Base-by-base conservation (phyloP, 1,140 invertebrate genomes). In the Hetaerina americana region DNA sequence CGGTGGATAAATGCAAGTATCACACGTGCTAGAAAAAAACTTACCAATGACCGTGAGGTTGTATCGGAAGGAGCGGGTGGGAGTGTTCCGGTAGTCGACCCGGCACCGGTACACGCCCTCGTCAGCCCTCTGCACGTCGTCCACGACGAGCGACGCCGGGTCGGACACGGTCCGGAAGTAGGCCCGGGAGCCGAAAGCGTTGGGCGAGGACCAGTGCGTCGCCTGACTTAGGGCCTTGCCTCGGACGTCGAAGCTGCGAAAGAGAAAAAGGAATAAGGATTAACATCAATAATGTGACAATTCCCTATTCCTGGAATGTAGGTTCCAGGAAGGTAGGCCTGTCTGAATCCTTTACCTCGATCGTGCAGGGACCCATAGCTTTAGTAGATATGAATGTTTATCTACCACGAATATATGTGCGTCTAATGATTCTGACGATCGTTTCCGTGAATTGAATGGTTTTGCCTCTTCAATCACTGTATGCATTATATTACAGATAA, bases 1-100 rank as follows among this genome's bases (percentile, higher is more conserved):
- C n/a, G n/a, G n/a, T n/a, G n/a, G n/a, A n/a, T n/a, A n/a, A n/a
- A n/a, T n/a, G n/a, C n/a, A n/a, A n/a, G n/a, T n/a, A n/a, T n/a
- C n/a, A n/a, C 6, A 22, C 18, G 15, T 8, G 71, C n/a, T 24
- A 26, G 6, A 24, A 15, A n/a, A 72, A 0, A 24, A 77, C 90
- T 90, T 83, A 93, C 92, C 87, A 66, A 94, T 92, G 74, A 95
- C 90, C 69, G 91, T 93, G 71, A 95, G 88, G 79, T 93, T 93
- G 78, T 95, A 88, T 81, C 91, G 90, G 69, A 89, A 84, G 79
- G 94, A 94, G 75, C 91, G 85, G 0, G 92, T 95, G 0, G 92
- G 92, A 0, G 92, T 93, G 79, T 94, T 92, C 66, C 87, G 87
- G 81, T 95, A 95, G 80, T 95, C 93, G 5, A 95, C 92, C 66